Conservation (phyloP, 2,797 vertebrate species). For the Picus viridis region DNA sequence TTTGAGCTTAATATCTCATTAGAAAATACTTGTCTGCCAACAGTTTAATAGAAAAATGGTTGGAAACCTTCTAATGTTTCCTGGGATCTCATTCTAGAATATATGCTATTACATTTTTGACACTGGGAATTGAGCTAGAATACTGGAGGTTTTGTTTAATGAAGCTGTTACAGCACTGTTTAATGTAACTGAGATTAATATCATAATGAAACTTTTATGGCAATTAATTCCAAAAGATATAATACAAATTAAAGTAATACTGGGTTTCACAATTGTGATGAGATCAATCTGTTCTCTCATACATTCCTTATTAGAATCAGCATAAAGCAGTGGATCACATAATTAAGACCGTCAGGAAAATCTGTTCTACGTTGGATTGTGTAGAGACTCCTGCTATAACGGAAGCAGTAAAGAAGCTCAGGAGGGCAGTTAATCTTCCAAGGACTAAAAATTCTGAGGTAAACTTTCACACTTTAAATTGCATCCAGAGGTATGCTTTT, state of each 20-base stretch:
- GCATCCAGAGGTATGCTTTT: not conserved
- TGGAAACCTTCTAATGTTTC: not conserved
- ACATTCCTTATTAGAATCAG: slow-evolving; percentile 81
- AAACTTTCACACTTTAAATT: slow-evolving; percentile 25
- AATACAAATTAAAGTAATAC: not conserved
- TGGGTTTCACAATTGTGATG: not conserved
- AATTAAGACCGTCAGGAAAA: slow-evolving; percentile 91
- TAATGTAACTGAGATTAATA: not conserved
- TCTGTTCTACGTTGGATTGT: slow-evolving; percentile 91
- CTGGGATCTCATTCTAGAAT: not conserved
- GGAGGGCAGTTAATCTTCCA: slow-evolving; percentile 89
- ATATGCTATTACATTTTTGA: not conserved
- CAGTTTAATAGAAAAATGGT: not conserved
- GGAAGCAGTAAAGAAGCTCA: slow-evolving; percentile 88
- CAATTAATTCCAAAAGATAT: not conserved
- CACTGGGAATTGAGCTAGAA: not conserved
- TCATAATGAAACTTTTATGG: not conserved
- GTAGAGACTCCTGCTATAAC: slow-evolving; percentile 91
- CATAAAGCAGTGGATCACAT: slow-evolving; percentile 90
- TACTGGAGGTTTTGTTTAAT: not conserved
- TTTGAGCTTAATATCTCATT: not conserved
- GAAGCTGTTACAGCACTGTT: not conserved
- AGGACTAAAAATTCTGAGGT: slow-evolving; percentile 88
- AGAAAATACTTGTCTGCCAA: not conserved
- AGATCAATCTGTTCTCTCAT: slow-evolving; percentile 37